Evolutionary conservation across 2,888 invertebrate species (phyloP).

Genomic region (Empis stercorea): DNA sequence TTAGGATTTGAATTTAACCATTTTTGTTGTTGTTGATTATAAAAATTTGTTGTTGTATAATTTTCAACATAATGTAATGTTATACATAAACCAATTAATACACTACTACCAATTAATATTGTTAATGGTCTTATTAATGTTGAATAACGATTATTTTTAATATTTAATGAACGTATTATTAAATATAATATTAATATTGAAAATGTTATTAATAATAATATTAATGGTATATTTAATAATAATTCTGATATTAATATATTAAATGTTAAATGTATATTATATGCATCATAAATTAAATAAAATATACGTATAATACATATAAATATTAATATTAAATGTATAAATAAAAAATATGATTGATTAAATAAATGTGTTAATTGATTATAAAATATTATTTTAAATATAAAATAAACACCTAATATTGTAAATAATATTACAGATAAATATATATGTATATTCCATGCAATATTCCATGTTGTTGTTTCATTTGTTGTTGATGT

Average conservation of each 20-base stretch:
- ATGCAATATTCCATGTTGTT: constrained; percentile 66
- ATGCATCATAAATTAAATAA: constrained; percentile 83
- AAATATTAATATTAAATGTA: constrained; percentile 69
- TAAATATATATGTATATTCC: constrained; percentile 84
- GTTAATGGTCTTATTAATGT: constrained; percentile 65
- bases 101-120: constrained; percentile 61
- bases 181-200: constrained; percentile 76
- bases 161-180: constrained; percentile 62
- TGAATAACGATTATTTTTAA: constrained; percentile 56
- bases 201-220: constrained; percentile 79
- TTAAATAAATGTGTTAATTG: constrained; percentile 76
- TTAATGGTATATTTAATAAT: constrained; percentile 71
- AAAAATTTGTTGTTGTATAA: constrained; percentile 22
- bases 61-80: constrained; percentile 67
- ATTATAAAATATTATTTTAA: constrained; percentile 75
- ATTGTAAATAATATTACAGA: constrained; percentile 75
- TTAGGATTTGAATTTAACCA: constrained; percentile 11
- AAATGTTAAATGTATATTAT: constrained; percentile 69
- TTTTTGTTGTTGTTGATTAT: constrained; percentile 21
- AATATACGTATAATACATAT: constrained; percentile 73
- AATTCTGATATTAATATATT: constrained; percentile 68
- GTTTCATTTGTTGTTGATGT: constrained; percentile 18
- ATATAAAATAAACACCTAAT: constrained; percentile 70
- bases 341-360: constrained; percentile 75
- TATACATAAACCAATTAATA: constrained; percentile 70